Conservation (phyloP, 2,888 invertebrate species). For the Heteropelma amictum region DNA sequence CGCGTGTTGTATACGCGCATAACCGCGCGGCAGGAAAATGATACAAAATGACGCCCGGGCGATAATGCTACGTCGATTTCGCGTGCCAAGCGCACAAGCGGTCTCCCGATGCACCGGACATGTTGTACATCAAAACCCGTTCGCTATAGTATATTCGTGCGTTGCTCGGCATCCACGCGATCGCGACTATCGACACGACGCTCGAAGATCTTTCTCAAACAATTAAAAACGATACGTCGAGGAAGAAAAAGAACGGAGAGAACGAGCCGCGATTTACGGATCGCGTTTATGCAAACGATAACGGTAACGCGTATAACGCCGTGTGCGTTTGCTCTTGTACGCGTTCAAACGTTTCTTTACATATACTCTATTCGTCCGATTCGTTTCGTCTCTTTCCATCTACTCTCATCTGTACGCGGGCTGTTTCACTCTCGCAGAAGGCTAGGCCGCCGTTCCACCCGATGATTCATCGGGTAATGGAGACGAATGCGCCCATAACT, state of each 20-base stretch:
- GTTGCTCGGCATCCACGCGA: too few species aligned
- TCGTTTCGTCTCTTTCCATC: neutral
- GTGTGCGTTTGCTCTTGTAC: constrained; percentile 30
- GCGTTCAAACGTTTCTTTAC: neutral
- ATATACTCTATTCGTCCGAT: neutral
- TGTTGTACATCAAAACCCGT: constrained; percentile 32
- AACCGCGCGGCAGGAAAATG: constrained; percentile 74
- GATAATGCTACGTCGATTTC: constrained; percentile 60
- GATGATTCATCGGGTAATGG: constrained; percentile 75
- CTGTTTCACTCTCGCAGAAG: constrained; percentile 63
- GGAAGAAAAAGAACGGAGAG: constrained; percentile 3
- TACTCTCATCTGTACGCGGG: constrained; percentile 20
- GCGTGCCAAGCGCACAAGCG: constrained; percentile 44
- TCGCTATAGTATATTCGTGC: too few species aligned
- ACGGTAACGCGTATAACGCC: constrained; percentile 47
- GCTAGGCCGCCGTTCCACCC: constrained; percentile 67
- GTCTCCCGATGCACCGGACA: constrained; percentile 21
- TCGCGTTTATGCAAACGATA: constrained; percentile 75
- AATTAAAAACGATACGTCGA: constrained; percentile 24
- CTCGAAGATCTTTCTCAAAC: neutral
- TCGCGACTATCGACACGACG: too few species aligned
- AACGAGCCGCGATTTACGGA: constrained; percentile 63
- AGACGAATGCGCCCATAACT: constrained; percentile 75
- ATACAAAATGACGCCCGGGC: constrained; percentile 71
- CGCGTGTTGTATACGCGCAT: too few species aligned